Evolutionary conservation across 1,140 invertebrate species (phyloP).

Genomic region (Microplitis mediator): DNA sequence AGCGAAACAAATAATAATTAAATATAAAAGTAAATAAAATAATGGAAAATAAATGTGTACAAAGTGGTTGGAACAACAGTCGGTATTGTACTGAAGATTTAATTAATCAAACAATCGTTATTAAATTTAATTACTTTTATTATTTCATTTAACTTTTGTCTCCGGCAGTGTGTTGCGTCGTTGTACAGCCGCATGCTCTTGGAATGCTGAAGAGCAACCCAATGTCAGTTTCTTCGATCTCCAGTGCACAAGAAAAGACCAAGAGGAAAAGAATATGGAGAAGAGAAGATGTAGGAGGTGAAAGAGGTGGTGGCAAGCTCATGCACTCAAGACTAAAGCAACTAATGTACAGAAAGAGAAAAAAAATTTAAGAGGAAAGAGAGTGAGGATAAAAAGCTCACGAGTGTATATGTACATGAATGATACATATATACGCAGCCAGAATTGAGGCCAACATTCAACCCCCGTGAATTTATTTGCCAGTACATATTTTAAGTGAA

Average conservation of each 20-base stretch:
- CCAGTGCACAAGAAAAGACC: neutral
- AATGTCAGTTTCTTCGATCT: constrained; percentile 13
- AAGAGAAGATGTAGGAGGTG: neutral
- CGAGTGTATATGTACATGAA: neutral
- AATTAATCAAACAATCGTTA: neutral
- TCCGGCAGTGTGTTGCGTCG: neutral
- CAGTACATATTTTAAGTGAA: neutral
- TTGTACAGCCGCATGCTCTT: neutral
- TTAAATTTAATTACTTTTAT: neutral
- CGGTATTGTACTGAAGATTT: neutral
- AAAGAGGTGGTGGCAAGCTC: neutral
- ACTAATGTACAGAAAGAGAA: neutral
- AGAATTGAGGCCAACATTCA: constrained; percentile 7
- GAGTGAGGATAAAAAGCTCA: neutral
- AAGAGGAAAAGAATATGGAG: neutral
- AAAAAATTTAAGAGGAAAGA: neutral
- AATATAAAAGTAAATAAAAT: neutral
- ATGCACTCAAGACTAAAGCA: neutral
- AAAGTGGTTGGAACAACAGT: too few species aligned
- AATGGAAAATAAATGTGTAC: neutral
- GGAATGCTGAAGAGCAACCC: constrained; percentile 16
- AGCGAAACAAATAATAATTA: neutral
- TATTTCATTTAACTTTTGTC: neutral
- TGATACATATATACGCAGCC: neutral
- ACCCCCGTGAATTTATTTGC: neutral